Conservation (phyloP, 2,113 vertebrate genomes). For the Nesogale talazaci region DNA sequence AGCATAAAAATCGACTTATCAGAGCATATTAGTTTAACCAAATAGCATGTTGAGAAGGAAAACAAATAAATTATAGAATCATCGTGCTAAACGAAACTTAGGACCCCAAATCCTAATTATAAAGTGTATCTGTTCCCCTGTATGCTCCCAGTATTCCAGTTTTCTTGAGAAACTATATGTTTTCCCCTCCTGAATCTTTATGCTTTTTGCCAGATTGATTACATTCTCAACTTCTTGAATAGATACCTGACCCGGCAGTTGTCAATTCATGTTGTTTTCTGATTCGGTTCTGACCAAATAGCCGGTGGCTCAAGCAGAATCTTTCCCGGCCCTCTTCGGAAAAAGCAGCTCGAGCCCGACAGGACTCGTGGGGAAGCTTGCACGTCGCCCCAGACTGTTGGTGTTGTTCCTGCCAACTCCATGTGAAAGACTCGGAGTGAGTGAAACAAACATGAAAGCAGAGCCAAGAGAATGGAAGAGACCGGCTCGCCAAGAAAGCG, state of each 20-base stretch:
- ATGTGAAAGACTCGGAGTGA: neutral
- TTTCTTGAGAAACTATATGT: neutral
- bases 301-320: neutral
- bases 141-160: neutral
- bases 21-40: conserved; percentile 29
- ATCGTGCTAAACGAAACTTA: neutral
- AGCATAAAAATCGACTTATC: conserved; percentile 33
- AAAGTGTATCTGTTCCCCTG: neutral
- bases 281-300: neutral
- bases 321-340: neutral
- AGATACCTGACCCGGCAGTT: neutral
- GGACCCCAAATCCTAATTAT: neutral
- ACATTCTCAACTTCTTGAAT: neutral
- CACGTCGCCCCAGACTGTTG: neutral
- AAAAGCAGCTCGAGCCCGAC: neutral
- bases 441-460: neutral
- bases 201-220: neutral
- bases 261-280: neutral
- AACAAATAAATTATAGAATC: too few relatives aligned
- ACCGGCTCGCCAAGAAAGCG: neutral
- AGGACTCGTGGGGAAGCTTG: neutral
- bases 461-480: neutral
- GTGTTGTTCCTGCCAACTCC: neutral
- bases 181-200: too few relatives aligned
- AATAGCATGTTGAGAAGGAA: too few relatives aligned